phyloP scores from a whole-genome alignment of 2,113 vertebrate species.

The Leucopternis melanops region DNA sequence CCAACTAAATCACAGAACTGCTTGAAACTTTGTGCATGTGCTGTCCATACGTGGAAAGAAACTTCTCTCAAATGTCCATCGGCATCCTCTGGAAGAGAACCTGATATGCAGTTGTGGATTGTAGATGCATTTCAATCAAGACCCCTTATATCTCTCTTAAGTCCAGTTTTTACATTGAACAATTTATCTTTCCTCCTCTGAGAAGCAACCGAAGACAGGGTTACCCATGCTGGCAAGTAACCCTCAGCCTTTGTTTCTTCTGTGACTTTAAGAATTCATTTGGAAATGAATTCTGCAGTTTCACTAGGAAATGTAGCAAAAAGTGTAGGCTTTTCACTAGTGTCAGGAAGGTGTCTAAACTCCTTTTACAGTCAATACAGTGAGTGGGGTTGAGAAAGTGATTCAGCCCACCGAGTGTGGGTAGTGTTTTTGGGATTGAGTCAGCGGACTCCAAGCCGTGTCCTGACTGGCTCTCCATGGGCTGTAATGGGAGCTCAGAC shows the following conservation, averaged over 20 bases:
- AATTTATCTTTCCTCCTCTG: not conserved
- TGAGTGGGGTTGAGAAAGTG: not conserved
- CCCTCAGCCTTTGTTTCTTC: not conserved
- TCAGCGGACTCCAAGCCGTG: not conserved
- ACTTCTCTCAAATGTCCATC: not conserved
- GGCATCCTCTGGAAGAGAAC: not conserved
- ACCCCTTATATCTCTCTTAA: not conserved
- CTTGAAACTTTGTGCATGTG: not conserved
- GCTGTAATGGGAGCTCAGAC: not conserved
- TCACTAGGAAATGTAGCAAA: not conserved
- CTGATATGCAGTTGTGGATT: rapidly evolving
- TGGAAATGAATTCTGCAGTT: not conserved
- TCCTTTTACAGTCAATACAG: not conserved
- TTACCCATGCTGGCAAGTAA: not conserved
- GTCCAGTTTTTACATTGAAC: not conserved
- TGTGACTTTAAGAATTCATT: not conserved
- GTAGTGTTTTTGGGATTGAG: not conserved
- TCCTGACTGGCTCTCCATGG: not conserved
- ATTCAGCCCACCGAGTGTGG: not conserved
- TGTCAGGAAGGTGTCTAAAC: not conserved
- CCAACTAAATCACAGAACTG: not conserved
- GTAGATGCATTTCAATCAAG: not conserved
- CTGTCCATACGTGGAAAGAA: not conserved
- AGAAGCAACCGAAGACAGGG: not conserved
- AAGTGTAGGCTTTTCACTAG: not conserved